Evolutionary conservation across 30 jellyfish, hydroid and myxozoan species (phyloP).

Genomic region (Catostylus mosaicus): DNA sequence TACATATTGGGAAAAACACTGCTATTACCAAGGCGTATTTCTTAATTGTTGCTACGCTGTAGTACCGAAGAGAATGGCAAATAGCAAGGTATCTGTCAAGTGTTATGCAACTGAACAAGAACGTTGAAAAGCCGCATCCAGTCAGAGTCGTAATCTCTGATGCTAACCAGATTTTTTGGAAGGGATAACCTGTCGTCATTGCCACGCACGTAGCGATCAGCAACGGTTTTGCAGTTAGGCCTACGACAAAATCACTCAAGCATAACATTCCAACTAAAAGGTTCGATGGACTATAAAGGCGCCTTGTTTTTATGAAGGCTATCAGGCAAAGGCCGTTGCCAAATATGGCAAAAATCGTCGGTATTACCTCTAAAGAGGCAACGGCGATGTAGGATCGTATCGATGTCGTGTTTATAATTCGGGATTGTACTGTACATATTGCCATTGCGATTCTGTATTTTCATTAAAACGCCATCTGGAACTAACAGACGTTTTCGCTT

Average conservation of each 20-base stretch:
- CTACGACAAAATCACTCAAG: neutral
- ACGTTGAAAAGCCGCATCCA: neutral
- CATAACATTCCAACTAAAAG: slow-evolving; percentile 8
- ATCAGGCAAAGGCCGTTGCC: slow-evolving; percentile 9
- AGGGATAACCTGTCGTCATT: neutral
- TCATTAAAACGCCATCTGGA: no score
- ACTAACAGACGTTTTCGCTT: no score
- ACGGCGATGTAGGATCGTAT: no score
- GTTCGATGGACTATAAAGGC: slow-evolving; percentile 6
- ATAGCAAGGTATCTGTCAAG: slow-evolving; percentile 24
- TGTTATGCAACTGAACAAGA: neutral
- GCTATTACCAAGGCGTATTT: no score
- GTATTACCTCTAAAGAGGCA: neutral
- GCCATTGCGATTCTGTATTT: no score
- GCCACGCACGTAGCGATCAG: neutral
- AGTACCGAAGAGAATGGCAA: slow-evolving; percentile 14
- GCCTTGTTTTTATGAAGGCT: slow-evolving; percentile 2
- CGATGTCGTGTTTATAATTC: no score
- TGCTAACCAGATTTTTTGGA: neutral
- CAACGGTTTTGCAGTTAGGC: slow-evolving; percentile 2
- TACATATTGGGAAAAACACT: no score
- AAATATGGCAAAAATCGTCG: neutral
- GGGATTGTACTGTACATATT: no score
- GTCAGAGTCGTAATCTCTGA: neutral
- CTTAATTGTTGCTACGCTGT: no score